Percentiles rank a stretch among this genome's conserved stretches.
Evolutionary conservation across 2,113 vertebrate genomes (phyloP).

Genomic region (Silurus asotus): DNA sequence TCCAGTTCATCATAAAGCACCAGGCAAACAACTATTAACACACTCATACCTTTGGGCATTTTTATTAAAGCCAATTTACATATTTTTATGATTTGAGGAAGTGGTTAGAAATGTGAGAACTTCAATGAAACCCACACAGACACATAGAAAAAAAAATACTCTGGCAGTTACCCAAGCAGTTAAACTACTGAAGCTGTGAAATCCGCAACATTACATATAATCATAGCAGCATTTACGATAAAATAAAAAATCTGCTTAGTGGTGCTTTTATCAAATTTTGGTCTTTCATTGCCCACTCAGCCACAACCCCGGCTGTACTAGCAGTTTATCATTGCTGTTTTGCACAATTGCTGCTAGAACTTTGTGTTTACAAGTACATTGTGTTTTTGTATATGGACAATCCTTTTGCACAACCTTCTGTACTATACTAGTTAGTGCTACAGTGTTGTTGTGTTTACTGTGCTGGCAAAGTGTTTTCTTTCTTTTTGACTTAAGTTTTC

Average conservation of each 20-base stretch:
- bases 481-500: too few species aligned
- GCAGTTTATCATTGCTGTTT: not conserved
- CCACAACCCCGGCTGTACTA: not conserved
- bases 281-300: not conserved
- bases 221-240: not conserved
- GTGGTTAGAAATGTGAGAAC: not conserved
- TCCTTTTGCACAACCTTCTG: too few species aligned
- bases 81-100: not conserved
- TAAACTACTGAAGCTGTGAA: not conserved
- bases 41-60: not conserved
- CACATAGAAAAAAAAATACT: not conserved
- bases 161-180: not conserved
- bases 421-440: too few species aligned
- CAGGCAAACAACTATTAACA: not conserved
- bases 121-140: not conserved
- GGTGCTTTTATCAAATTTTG: not conserved
- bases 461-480: too few species aligned
- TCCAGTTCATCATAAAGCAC: not conserved
- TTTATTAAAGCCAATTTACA: not conserved
- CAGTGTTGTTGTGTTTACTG: too few species aligned
- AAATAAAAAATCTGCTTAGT: not conserved
- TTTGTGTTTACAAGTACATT: too few species aligned
- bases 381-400: too few species aligned
- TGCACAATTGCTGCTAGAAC: too few species aligned
- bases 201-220: not conserved